A percentile compares a stretch with the other conserved stretches of the same genome.
Conservation (phyloP, 37 sponge, comb jelly and placozoan genomes). For the Eunapius fragilis region DNA sequence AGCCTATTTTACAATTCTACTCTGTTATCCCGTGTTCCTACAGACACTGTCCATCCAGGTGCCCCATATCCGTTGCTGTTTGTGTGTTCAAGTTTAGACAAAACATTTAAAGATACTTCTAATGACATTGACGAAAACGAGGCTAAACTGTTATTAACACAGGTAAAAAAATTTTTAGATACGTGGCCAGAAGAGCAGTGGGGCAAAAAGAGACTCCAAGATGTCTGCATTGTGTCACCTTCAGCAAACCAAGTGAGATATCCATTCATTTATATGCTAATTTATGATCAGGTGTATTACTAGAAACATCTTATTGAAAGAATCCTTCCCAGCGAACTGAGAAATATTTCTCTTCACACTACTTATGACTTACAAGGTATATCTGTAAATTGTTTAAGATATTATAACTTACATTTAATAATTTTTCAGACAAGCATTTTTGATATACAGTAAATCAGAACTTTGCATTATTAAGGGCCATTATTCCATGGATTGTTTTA, state of each 20-base stretch:
- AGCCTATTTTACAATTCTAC: slow-evolving; percentile 64
- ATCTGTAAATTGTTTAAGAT: not conserved
- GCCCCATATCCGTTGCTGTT: slow-evolving; percentile 30
- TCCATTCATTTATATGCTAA: not conserved
- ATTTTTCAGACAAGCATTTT: no score
- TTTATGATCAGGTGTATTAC: not conserved
- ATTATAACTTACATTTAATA: not conserved
- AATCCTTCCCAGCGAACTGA: not conserved
- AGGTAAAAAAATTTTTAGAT: slow-evolving; percentile 13
- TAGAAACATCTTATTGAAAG: no score
- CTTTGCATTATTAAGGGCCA: no score
- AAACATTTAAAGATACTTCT: no score
- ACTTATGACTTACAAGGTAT: slow-evolving; percentile 64
- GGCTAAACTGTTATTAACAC: slow-evolving; percentile 21
- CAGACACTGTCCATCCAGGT: slow-evolving; percentile 8
- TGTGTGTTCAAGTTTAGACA: slow-evolving; percentile 21
- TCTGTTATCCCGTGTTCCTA: slow-evolving; percentile 12
- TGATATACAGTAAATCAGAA: no score
- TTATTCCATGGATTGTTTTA: no score
- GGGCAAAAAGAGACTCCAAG: slow-evolving; percentile 12
- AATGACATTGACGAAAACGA: slow-evolving; percentile 27
- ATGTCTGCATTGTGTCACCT: slow-evolving; percentile 52
- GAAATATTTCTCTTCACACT: slow-evolving; percentile 1
- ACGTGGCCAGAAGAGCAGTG: slow-evolving; percentile 47
- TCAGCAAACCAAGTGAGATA: slow-evolving; percentile 44